These are phyloP conservation scores for Drosophila mulleri DNA, from an alignment of 2,888 invertebrate species.

Conservation along the genomic window DNA sequence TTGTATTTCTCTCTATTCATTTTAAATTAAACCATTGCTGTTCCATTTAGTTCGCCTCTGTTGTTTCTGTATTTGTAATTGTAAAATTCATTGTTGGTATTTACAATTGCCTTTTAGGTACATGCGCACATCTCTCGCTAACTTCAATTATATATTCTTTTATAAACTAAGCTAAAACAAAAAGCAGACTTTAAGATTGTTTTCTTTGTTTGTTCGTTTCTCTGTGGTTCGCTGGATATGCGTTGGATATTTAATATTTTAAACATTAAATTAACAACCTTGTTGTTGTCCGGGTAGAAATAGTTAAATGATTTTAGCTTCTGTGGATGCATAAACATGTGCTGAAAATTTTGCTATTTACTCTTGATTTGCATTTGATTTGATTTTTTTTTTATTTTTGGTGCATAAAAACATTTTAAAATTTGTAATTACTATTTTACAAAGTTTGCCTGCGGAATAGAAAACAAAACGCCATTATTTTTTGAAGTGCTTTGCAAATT, in stretches of 20 bases:
- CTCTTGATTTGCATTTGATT: slow-evolving; percentile 18
- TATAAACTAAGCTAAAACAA: slow-evolving; percentile 55
- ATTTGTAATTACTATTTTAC: slow-evolving; percentile 64
- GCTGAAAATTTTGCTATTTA: slow-evolving; percentile 65
- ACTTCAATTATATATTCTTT: slow-evolving; percentile 11
- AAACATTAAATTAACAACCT: slow-evolving; percentile 62
- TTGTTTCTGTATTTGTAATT: slow-evolving; percentile 28
- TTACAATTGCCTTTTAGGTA: slow-evolving; percentile 62
- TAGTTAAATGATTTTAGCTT: slow-evolving; percentile 34
- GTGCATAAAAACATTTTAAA: slow-evolving; percentile 56
- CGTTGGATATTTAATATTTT: slow-evolving; percentile 41
- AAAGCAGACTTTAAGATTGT: slow-evolving; percentile 63
- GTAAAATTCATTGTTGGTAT: slow-evolving; percentile 50
- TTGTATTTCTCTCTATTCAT: slow-evolving; percentile 19
- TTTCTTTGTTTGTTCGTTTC: slow-evolving; percentile 42
- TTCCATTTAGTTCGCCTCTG: slow-evolving; percentile 35
- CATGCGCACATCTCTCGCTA: slow-evolving; percentile 66
- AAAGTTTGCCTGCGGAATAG: slow-evolving; percentile 81
- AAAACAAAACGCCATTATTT: slow-evolving; percentile 53
- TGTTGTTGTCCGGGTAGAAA: slow-evolving; percentile 25
- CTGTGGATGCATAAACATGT: slow-evolving; percentile 37
- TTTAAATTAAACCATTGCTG: slow-evolving; percentile 44
- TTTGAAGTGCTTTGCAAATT: slow-evolving; percentile 12
- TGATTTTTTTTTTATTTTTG: slow-evolving; percentile 8
- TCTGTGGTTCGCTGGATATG: slow-evolving; percentile 68